Evolutionary conservation across 2,888 invertebrate genomes (phyloP).

Genomic region (Lasioglossum zephyrum): DNA sequence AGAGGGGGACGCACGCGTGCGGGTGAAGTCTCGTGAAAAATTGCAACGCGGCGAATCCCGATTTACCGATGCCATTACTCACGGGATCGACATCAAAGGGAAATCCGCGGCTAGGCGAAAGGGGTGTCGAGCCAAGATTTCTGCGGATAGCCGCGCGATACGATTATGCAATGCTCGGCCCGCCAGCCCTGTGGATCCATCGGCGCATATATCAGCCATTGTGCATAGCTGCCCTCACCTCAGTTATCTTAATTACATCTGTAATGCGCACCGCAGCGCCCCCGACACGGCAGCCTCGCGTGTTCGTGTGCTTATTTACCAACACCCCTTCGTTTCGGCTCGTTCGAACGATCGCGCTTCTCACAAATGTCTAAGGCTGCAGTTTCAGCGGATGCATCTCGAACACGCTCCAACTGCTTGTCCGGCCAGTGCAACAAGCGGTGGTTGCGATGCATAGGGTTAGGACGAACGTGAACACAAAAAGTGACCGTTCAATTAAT

Average conservation of each 20-base stretch:
- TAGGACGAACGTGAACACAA: background rate
- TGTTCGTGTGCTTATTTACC: constrained; percentile 64
- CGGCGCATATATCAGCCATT: constrained; percentile 80
- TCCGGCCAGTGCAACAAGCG: background rate
- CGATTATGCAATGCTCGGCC: constrained; percentile 72
- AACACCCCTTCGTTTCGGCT: constrained; percentile 47
- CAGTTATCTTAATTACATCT: constrained; percentile 84
- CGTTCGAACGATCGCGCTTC: background rate
- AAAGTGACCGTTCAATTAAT: background rate
- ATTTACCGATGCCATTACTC: constrained; percentile 38
- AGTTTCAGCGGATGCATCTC: background rate
- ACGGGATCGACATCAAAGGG: constrained; percentile 55
- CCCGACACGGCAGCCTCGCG: constrained; percentile 58
- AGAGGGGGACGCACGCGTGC: constrained; percentile 23
- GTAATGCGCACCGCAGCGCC: constrained; percentile 81
- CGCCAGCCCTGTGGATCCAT: constrained; percentile 70
- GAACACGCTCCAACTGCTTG: background rate
- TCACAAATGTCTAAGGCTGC: background rate
- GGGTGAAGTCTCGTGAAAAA: constrained; percentile 45
- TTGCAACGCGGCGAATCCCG: constrained; percentile 29
- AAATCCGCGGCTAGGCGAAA: constrained; percentile 46
- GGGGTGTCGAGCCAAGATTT: constrained; percentile 71
- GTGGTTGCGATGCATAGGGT: background rate
- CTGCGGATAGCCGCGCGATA: constrained; percentile 71
- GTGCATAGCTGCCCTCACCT: constrained; percentile 83